phyloP scores from a whole-genome alignment of 2,113 vertebrate species.

The Butorides virescens region DNA sequence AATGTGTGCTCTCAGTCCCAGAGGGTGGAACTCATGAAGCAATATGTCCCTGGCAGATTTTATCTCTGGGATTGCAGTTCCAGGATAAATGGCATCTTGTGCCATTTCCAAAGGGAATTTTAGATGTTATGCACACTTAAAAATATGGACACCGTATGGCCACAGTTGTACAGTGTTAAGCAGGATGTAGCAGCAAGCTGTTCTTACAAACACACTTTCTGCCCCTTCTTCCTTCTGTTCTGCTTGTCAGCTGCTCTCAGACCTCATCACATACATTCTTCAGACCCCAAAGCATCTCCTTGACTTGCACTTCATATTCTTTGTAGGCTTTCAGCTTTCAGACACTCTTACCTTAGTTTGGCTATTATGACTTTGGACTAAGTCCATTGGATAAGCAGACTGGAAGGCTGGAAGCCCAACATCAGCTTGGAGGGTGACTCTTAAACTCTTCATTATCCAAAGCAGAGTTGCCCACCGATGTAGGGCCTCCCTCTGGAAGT shows the following conservation, averaged over 20 bases:
- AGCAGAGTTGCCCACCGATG: background rate
- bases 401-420: background rate
- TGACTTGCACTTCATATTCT: background rate
- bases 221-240: background rate
- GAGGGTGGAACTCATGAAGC: background rate
- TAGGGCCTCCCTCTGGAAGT: background rate
- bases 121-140: background rate
- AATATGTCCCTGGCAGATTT: background rate
- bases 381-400: background rate
- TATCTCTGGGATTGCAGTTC: background rate
- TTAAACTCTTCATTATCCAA: background rate
- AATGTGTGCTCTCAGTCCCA: background rate
- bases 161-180: background rate
- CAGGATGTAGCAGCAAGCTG: background rate
- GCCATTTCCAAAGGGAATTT: slow-evolving; percentile 8
- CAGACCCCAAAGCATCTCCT: background rate
- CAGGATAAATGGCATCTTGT: background rate
- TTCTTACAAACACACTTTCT: background rate
- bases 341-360: background rate
- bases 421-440: background rate
- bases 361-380: background rate
- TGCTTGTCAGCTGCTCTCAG: background rate
- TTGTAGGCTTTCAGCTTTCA: background rate
- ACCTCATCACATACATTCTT: background rate
- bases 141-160: background rate